phyloP scores from a whole-genome alignment of 2,113 vertebrate species.

The Galbula dea region DNA sequence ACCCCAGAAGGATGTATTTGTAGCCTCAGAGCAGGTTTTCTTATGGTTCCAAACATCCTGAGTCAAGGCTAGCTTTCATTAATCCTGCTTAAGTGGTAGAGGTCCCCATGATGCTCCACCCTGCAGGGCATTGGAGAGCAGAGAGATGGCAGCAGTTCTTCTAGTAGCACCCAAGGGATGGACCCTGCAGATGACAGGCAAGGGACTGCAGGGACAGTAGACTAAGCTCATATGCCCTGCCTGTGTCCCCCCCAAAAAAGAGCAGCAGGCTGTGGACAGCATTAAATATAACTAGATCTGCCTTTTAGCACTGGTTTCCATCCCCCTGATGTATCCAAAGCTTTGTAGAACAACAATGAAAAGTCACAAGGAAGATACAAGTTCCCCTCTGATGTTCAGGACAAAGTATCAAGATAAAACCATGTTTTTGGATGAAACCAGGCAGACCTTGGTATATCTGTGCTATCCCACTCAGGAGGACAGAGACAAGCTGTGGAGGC shows the following conservation, averaged over 20 bases:
- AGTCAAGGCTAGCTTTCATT: not conserved
- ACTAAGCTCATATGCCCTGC: not conserved
- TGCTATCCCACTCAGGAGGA: not conserved
- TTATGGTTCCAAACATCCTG: accelerated
- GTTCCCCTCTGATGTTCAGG: not conserved
- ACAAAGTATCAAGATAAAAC: not conserved
- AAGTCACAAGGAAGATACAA: not conserved
- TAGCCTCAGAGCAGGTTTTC: not conserved
- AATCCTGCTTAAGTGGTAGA: not conserved
- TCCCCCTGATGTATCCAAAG: not conserved
- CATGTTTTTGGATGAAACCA: not conserved
- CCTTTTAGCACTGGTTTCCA: not conserved
- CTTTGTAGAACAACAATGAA: not conserved
- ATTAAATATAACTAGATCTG: not conserved
- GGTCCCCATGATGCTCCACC: not conserved
- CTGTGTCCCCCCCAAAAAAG: not conserved
- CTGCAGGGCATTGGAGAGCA: accelerated
- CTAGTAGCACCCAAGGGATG: not conserved
- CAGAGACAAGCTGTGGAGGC: not conserved
- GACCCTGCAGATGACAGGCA: not conserved
- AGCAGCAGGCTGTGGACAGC: not conserved
- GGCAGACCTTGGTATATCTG: not conserved
- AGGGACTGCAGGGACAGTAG: not conserved
- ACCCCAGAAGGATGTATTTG: not conserved
- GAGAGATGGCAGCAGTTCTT: not conserved